A percentile compares a stretch with the other conserved stretches of the same genome.
These are phyloP conservation scores for Hapalemur alaotrensis DNA, from an alignment of 2,797 vertebrate species.

Conservation along the genomic window DNA sequence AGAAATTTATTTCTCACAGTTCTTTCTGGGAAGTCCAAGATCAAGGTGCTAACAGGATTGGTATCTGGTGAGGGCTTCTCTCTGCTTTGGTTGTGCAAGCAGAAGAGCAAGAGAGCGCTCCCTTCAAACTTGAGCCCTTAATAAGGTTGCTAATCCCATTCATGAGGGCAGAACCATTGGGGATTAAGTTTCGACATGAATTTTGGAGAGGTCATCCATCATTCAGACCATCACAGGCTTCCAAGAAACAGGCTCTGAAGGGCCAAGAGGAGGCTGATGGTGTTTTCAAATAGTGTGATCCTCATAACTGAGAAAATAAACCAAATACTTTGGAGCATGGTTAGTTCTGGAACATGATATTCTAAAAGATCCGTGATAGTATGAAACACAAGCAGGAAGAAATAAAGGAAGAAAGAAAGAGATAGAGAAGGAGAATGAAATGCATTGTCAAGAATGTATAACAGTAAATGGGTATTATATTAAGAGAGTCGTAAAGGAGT, in stretches of 20 bases:
- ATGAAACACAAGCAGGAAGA: neutral
- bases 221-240: neutral
- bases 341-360: slow-evolving; percentile 58
- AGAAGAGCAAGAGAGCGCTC: neutral
- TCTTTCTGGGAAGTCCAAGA: neutral
- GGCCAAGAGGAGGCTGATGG: neutral
- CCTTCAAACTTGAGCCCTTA: neutral
- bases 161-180: neutral
- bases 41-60: neutral
- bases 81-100: neutral
- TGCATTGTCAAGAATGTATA: slow-evolving; percentile 20
- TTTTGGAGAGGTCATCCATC: neutral
- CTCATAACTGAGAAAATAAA: slow-evolving; percentile 48
- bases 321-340: slow-evolving; percentile 54
- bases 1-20: neutral
- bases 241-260: neutral
- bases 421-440: neutral
- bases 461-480: slow-evolving; percentile 65
- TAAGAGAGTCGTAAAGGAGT: slow-evolving; percentile 58
- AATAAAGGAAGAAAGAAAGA: neutral
- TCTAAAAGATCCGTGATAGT: slow-evolving; percentile 48
- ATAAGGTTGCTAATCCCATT: neutral
- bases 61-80: neutral
- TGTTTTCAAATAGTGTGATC: neutral
- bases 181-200: neutral